A percentile compares a stretch with the other conserved stretches of the same genome.
These are phyloP conservation scores for Siniperca undulata DNA, from an alignment of 2,797 vertebrate genomes.

Conservation along the genomic window DNA sequence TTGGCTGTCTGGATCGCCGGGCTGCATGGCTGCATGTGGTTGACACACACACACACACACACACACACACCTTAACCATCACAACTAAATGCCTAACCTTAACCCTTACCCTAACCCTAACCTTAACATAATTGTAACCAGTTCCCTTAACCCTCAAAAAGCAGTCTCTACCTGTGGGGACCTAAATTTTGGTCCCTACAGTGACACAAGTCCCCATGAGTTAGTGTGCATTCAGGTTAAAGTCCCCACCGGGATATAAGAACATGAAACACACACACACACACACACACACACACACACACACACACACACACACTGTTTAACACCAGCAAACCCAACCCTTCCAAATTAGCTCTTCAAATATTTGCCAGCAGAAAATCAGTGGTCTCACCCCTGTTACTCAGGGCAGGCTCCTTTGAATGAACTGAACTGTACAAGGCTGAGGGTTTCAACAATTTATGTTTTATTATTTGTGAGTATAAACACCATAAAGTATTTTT, in stretches of 20 bases:
- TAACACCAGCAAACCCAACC: constrained; percentile 77
- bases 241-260: too few relatives aligned
- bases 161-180: too few relatives aligned
- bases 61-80: constrained; percentile 17
- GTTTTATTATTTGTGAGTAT: constrained; percentile 87
- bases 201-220: too few relatives aligned
- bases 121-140: too few relatives aligned
- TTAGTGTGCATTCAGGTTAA: too few relatives aligned
- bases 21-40: constrained; percentile 42
- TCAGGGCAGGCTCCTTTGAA: constrained; percentile 82
- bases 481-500: constrained; percentile 87
- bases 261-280: constrained; percentile 37
- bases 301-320: constrained; percentile 48
- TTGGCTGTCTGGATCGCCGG: constrained; percentile 30
- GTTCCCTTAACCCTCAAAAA: background rate
- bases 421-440: constrained; percentile 81
- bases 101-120: too few relatives aligned
- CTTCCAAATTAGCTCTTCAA: constrained; percentile 89
- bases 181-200: too few relatives aligned
- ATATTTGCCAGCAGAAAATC: constrained; percentile 87
- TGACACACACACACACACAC: constrained; percentile 34
- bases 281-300: constrained; percentile 40
- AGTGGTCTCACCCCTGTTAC: constrained; percentile 85
- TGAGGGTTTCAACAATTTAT: constrained; percentile 84
- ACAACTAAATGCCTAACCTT: too few relatives aligned